These are phyloP conservation scores for Empidonax alnorum DNA, from an alignment of 2,113 vertebrate genomes.

Conservation along the genomic window DNA sequence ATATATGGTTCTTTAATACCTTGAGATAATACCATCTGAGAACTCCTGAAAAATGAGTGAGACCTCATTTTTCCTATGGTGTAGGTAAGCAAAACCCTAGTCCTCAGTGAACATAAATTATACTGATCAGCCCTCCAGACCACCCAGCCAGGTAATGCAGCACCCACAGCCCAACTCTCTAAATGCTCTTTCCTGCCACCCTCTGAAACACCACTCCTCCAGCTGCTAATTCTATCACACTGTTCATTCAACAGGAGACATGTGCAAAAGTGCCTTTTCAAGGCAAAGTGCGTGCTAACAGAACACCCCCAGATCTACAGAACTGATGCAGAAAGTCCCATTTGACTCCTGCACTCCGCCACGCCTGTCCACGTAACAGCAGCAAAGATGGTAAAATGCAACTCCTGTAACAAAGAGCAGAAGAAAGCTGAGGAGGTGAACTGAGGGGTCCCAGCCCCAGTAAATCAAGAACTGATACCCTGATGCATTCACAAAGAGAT, in stretches of 20 bases:
- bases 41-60: not conserved
- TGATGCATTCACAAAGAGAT: not conserved
- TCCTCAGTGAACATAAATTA: not conserved
- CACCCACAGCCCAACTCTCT: not conserved
- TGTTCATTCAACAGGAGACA: not conserved
- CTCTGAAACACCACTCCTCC: not conserved
- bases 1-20: too few relatives aligned
- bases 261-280: not conserved
- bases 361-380: not conserved
- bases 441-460: not conserved
- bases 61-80: not conserved
- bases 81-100: not conserved
- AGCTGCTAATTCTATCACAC: not conserved
- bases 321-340: not conserved
- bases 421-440: not conserved
- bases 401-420: not conserved
- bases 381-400: not conserved
- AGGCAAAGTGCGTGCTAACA: not conserved
- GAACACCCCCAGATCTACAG: not conserved
- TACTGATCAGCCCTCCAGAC: not conserved
- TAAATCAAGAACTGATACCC: not conserved
- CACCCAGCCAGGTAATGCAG: not conserved
- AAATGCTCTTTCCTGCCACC: not conserved
- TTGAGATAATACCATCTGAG: too few relatives aligned
- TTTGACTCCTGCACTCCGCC: not conserved